phyloP scores from a whole-genome alignment of 1,140 invertebrate genomes.

The Drosophila orena region DNA sequence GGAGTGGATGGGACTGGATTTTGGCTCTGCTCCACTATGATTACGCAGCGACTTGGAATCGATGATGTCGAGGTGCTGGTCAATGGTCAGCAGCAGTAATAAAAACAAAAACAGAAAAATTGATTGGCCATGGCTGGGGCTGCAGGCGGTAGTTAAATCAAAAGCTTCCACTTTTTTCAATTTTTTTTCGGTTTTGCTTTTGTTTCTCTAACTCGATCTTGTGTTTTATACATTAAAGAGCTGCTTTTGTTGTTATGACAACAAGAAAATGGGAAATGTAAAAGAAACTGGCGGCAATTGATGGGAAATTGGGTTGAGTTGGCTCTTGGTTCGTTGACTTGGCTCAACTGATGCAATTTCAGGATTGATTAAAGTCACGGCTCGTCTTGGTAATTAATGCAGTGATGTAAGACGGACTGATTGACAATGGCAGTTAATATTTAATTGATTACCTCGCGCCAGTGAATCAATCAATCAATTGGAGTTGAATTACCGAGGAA shows the following conservation, averaged over 20 bases:
- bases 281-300: constrained; percentile 51
- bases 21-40: constrained; percentile 64
- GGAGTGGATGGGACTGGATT: constrained; percentile 2
- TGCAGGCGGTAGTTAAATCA: constrained; percentile 77
- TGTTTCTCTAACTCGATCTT: constrained; percentile 25
- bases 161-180: constrained; percentile 46
- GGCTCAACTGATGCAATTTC: constrained; percentile 59
- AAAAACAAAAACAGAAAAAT: constrained; percentile 40
- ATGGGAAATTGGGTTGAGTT: constrained; percentile 69
- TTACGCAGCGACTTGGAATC: constrained; percentile 58
- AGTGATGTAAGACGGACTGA: constrained; percentile 70
- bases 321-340: constrained; percentile 64
- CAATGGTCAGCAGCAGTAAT: constrained; percentile 66
- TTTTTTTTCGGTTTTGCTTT: constrained; percentile 14
- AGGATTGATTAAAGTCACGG: constrained; percentile 46
- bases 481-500: constrained; percentile 27
- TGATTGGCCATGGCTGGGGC: constrained; percentile 50
- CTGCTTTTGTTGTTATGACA: constrained; percentile 70
- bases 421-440: constrained; percentile 66
- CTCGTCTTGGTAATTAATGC: constrained; percentile 66
- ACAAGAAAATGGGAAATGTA: constrained; percentile 15
- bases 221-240: constrained; percentile 68
- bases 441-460: constrained; percentile 69
- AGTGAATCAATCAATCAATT: constrained; percentile 53
- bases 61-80: constrained; percentile 68